phyloP scores from a whole-genome alignment of 2,797 vertebrate species.

The Leucoraja ocellata region DNA sequence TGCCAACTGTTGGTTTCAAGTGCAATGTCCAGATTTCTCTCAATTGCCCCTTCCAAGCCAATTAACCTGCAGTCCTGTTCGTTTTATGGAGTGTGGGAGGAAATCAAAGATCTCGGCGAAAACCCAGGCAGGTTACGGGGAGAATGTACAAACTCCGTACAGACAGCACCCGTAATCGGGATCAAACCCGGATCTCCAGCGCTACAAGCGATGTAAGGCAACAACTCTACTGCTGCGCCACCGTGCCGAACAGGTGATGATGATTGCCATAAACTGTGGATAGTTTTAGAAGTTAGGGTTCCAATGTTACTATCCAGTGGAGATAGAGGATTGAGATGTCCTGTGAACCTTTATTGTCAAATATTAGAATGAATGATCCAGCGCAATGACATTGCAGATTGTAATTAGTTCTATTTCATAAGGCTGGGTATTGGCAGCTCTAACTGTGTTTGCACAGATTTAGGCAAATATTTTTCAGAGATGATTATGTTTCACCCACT shows the following conservation, averaged over 20 bases:
- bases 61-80: too few relatives aligned
- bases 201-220: too few relatives aligned
- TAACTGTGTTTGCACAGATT: background rate
- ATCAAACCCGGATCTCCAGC: too few relatives aligned
- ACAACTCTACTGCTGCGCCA: too few relatives aligned
- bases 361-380: background rate
- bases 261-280: background rate
- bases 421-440: background rate
- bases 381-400: background rate
- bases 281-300: background rate
- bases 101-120: too few relatives aligned
- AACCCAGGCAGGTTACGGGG: too few relatives aligned
- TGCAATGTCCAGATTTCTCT: too few relatives aligned
- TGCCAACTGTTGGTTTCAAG: too few relatives aligned
- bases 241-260: background rate
- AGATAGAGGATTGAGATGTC: background rate
- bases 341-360: background rate
- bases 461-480: background rate
- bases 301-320: background rate
- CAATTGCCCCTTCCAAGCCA: too few relatives aligned
- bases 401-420: background rate
- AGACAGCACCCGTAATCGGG: too few relatives aligned
- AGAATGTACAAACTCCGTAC: too few relatives aligned
- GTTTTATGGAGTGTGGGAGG: too few relatives aligned
- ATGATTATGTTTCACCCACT: background rate